phyloP scores from a whole-genome alignment of 2,113 vertebrate genomes.

The Athene cunicularia region DNA sequence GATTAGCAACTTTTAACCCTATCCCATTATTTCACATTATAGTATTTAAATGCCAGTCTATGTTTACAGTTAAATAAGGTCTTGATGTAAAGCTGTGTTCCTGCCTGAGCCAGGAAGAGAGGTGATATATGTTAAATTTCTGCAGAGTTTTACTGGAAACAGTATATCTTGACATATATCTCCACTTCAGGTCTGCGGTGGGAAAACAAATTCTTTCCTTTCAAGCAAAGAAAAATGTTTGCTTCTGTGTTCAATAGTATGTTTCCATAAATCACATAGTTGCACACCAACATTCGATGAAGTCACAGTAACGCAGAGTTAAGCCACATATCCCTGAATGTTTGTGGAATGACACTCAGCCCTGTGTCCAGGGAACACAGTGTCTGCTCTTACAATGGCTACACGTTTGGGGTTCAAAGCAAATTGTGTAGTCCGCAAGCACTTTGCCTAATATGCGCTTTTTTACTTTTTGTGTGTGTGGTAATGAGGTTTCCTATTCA shows the following conservation, averaged over 20 bases:
- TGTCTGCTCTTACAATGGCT: neutral
- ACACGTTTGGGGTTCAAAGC: accelerated
- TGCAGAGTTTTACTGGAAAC: neutral
- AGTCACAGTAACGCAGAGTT: neutral
- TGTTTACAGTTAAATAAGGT: neutral
- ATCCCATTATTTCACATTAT: neutral
- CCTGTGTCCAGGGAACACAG: no score
- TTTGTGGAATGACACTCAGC: neutral
- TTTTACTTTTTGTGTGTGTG: no score
- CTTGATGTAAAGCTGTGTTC: neutral
- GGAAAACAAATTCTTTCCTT: neutral
- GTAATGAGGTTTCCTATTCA: neutral
- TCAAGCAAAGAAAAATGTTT: neutral
- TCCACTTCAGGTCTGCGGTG: neutral
- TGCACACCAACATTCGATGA: neutral
- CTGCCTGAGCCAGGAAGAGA: neutral
- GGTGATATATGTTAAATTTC: neutral
- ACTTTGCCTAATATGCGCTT: neutral
- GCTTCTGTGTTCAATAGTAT: neutral
- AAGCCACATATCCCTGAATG: neutral
- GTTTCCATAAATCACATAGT: neutral
- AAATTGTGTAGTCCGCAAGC: neutral
- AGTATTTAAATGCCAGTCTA: neutral
- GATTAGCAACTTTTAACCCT: neutral
- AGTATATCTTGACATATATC: neutral